Percentiles rank a stretch among this genome's conserved stretches.
Conservation (phyloP, 1,140 invertebrate genomes). For the Sipha flava region DNA sequence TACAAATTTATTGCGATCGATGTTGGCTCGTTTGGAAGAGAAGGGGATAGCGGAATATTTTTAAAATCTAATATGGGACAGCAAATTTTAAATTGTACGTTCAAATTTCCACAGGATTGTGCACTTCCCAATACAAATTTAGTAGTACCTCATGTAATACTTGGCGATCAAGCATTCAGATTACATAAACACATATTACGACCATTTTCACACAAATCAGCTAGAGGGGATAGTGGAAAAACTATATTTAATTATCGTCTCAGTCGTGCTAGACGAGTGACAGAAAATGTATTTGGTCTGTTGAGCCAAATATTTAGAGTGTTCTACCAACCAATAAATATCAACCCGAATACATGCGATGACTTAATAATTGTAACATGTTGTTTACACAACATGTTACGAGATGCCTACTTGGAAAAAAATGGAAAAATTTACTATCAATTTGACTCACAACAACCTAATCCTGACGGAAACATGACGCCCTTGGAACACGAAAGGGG, state of each 20-base stretch:
- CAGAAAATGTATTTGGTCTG: slow-evolving; percentile 43
- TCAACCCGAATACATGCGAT: slow-evolving; percentile 34
- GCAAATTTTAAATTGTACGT: slow-evolving; percentile 36
- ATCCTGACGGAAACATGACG: too few relatives aligned
- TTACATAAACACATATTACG: slow-evolving; percentile 42
- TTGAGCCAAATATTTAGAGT: slow-evolving; percentile 24
- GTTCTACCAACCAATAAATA: slow-evolving; percentile 30
- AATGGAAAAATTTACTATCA: neutral
- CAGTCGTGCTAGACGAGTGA: slow-evolving; percentile 37
- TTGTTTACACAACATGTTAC: slow-evolving; percentile 24
- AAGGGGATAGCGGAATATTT: slow-evolving; percentile 41
- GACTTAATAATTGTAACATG: slow-evolving; percentile 30
- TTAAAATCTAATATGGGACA: slow-evolving; percentile 16
- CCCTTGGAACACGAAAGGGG: too few relatives aligned
- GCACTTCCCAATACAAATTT: too few relatives aligned
- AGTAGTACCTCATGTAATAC: slow-evolving; percentile 39
- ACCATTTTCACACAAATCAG: slow-evolving; percentile 39
- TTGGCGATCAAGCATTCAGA: slow-evolving; percentile 45
- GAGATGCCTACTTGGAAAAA: neutral
- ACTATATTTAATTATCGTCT: slow-evolving; percentile 42
- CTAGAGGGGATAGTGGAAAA: slow-evolving; percentile 35
- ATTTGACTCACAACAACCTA: neutral
- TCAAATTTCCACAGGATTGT: slow-evolving; percentile 41
- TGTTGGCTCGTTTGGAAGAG: slow-evolving; percentile 45
- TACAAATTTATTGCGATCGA: slow-evolving; percentile 46